Base-by-base conservation (phyloP, 2,797 vertebrate species). In the Gadopsis marmoratus region DNA sequence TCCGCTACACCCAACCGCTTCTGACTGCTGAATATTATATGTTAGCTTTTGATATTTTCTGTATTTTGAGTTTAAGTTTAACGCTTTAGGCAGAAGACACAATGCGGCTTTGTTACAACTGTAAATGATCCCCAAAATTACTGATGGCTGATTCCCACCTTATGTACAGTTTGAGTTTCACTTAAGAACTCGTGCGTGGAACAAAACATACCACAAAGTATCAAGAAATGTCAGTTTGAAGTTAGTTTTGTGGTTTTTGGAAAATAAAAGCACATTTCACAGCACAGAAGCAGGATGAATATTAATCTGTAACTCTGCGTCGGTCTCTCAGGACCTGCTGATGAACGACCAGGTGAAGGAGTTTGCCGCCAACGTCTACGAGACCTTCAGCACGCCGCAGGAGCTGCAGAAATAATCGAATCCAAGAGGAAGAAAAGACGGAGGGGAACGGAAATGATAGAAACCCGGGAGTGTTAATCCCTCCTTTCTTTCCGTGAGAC, bases 311-410 rank as follows among this genome's bases (percentile, higher is more conserved):
- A 7, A 29, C 37, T 48, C 3, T 9, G 4, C 2, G 12, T 72
- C 5, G 2, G 1, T 19, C 19, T 81, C 65, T 88, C 89, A 99
- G 98, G 98, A 99, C 73, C 93, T 99, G 66, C 86, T 99, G 93
- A 95, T 96, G 93, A 98, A 98, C 87, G 96, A 99, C 70, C 97
- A 99, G 94, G 95, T 99, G 81, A 99, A 98, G 90, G 97, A 99
- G 84, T 99, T 99, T 86, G 97, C 98, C 3, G 97, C 98, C 82
- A 99, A 97, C 13, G 97, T 99, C 19, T 99, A 99, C 17, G 97
- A 99, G 92, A 96, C 96, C 41, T 99, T 99, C 91, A 99, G 98
- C 92, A 94, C 95, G 21, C 86, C 90, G 0, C 91, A 89, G 87
- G 89, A 90, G 76, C 90, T 93, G 72, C 92, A 92, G 87, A 89